Percentiles rank a stretch among this genome's conserved stretches.
These are phyloP conservation scores for Philopotamus ludificatus DNA, from an alignment of 1,140 invertebrate genomes.

Conservation along the genomic window DNA sequence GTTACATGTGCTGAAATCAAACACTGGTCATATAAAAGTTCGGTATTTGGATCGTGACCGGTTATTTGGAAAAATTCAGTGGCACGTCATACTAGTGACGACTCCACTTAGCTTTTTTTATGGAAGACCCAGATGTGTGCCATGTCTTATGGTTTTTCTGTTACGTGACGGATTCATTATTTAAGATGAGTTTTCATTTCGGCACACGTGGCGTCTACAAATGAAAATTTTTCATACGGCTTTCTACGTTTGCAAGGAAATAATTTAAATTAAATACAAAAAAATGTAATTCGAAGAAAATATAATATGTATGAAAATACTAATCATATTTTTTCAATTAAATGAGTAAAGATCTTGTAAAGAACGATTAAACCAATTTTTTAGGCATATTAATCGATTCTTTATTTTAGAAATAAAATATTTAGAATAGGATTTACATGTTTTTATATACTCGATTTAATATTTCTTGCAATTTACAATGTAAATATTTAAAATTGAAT, in stretches of 20 bases:
- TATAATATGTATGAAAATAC: background rate
- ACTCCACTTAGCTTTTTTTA: no score
- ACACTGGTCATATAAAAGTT: no score
- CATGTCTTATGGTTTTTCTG: background rate
- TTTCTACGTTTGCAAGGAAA: background rate
- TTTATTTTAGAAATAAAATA: no score
- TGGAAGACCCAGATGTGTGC: constrained; percentile 1
- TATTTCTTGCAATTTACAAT: no score
- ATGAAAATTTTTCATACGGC: background rate
- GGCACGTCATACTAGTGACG: background rate
- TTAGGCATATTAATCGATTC: no score
- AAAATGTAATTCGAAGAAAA: background rate
- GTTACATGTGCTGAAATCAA: no score
- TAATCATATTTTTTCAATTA: no score
- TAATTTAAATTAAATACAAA: background rate
- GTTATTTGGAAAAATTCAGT: background rate
- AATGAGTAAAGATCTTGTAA: no score
- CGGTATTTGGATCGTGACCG: background rate
- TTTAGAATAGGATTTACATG: no score
- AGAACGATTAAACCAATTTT: no score
- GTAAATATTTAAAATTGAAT: no score
- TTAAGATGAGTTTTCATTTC: background rate
- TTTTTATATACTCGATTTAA: no score
- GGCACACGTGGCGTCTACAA: background rate
- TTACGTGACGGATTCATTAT: background rate